A percentile compares a stretch with the other conserved stretches of the same genome.
Evolutionary conservation across 2,113 vertebrate genomes (phyloP).

Genomic region (Notarius lentiginosus): DNA sequence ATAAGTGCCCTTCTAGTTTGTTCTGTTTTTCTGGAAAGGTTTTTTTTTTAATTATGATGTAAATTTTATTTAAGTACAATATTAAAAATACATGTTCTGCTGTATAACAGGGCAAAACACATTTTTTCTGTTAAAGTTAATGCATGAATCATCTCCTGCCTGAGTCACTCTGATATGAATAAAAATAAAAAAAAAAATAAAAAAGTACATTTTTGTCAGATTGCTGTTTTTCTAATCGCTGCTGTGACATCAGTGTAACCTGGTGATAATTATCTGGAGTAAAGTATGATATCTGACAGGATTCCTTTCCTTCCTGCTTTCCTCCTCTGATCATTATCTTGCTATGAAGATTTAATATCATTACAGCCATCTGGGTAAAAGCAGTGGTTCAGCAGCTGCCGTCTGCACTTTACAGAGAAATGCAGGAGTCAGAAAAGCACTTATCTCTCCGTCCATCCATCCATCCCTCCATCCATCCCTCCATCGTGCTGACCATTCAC

Average conservation of each 20-base stretch:
- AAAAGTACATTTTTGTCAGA: neutral
- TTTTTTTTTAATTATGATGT: too few species aligned
- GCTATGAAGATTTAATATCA: neutral
- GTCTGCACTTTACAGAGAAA: neutral
- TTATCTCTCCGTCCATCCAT: slow-evolving; percentile 9
- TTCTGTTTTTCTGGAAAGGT: too few species aligned
- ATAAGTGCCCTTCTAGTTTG: too few species aligned
- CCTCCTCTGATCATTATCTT: neutral
- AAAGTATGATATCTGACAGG: neutral
- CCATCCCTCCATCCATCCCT: neutral
- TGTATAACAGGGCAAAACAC: too few species aligned
- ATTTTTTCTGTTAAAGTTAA: too few species aligned
- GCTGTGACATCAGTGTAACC: neutral
- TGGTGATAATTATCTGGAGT: neutral
- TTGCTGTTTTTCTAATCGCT: neutral
- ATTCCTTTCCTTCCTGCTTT: neutral
- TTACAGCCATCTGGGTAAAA: neutral
- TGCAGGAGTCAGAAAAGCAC: slow-evolving; percentile 14
- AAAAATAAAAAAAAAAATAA: too few species aligned
- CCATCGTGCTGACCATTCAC: slow-evolving; percentile 54
- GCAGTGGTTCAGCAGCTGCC: neutral
- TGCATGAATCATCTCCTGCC: too few species aligned
- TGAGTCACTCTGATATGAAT: too few species aligned
- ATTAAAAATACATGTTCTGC: too few species aligned
- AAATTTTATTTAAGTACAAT: neutral